These are phyloP conservation scores for Lacerta bilineata DNA, from an alignment of 2,797 vertebrate genomes.

Conservation along the genomic window DNA sequence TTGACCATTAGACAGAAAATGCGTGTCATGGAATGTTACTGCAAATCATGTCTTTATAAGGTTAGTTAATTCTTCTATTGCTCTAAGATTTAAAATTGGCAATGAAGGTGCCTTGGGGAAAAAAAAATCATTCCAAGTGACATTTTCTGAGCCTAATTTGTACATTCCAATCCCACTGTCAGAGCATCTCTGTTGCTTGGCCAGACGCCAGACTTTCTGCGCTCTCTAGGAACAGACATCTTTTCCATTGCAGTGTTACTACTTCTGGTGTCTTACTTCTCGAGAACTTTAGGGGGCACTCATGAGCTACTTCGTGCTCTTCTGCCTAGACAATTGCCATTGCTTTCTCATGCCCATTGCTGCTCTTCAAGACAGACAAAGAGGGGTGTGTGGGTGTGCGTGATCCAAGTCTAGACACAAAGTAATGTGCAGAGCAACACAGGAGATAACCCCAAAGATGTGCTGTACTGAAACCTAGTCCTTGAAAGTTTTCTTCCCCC, in stretches of 20 bases:
- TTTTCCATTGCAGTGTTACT: background rate
- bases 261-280: background rate
- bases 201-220: slow-evolving; percentile 27
- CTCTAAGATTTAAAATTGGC: background rate
- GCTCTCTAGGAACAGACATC: slow-evolving; percentile 14
- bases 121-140: slow-evolving; percentile 5
- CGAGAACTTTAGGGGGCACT: slow-evolving; percentile 73
- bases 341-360: background rate
- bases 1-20: background rate
- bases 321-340: background rate
- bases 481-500: no score
- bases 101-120: background rate
- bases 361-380: slow-evolving; percentile 9
- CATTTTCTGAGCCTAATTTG: slow-evolving; percentile 41
- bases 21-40: background rate
- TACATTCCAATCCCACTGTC: background rate
- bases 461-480: no score
- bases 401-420: background rate
- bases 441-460: no score
- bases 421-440: background rate
- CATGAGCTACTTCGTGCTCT: slow-evolving; percentile 61
- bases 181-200: background rate
- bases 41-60: background rate
- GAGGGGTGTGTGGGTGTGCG: background rate
- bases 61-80: background rate